Percentiles rank a stretch among this genome's conserved stretches.
phyloP scores from a whole-genome alignment of 2,113 vertebrate species.

The Grammomys surdaster region DNA sequence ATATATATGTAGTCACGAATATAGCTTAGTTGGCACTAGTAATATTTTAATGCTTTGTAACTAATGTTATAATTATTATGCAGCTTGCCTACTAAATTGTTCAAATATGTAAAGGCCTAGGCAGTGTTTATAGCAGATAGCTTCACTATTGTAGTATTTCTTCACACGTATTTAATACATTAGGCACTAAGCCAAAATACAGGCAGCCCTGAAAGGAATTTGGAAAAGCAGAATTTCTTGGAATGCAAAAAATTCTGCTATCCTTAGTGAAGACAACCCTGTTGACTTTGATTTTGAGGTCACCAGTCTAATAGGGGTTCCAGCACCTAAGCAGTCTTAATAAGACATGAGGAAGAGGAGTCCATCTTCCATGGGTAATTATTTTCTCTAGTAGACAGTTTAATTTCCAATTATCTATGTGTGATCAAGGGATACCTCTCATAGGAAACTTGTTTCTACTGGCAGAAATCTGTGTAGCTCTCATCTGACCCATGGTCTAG shows the following conservation, averaged over 20 bases:
- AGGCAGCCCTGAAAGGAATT: neutral
- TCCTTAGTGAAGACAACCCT: neutral
- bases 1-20: too few species aligned
- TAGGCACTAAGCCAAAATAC: neutral
- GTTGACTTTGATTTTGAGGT: neutral
- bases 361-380: neutral
- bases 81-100: neutral
- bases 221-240: neutral
- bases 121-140: slow-evolving; percentile 1
- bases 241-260: neutral
- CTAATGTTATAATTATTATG: neutral
- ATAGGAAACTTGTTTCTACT: neutral
- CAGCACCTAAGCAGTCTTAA: neutral
- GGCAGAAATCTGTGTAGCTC: neutral
- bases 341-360: neutral
- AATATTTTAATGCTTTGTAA: slow-evolving; percentile 18
- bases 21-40: neutral
- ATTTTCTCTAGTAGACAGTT: neutral
- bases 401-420: neutral
- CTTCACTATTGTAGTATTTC: neutral
- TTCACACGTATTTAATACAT: neutral
- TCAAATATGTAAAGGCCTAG: neutral
- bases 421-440: neutral
- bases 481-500: neutral
- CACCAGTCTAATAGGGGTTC: neutral